Base-by-base conservation (phyloP, 2,888 invertebrate species). In the Nysson spinosus region DNA sequence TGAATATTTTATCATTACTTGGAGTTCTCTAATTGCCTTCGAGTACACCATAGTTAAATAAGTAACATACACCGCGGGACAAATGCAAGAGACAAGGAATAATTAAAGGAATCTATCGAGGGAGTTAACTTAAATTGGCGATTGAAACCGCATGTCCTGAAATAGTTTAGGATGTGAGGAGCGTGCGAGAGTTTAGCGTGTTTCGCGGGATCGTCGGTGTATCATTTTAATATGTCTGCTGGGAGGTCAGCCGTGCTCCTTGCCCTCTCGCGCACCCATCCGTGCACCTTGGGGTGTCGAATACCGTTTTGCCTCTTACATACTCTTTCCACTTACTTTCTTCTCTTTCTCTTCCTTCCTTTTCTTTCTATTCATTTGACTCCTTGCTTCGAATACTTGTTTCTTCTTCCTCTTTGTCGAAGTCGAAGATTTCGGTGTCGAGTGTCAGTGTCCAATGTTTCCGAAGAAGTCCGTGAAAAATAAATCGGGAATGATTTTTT, bases 161-260 rank as follows among this genome's bases (percentile, higher is more conserved):
- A 85, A 85, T 85, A 85, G 85, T 84, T 83, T 76, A 39, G 37
- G 63, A 61, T 70, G 28, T 35, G 54, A 63, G 54, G 32, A 51
- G 34, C 24, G 55, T 51, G 64, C 64, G 65, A 67, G 69, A 61
- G 69, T 72, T 62, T 66, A 57, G 65, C 44, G 65, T 39, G 60
- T 72, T 56, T 65, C 54, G 57, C 64, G 47, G 64, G 66, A 70
- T 78, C 61, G 65, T 37, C 66, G 50, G 75, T 76, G 78, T 74
- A 78, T 84, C 83, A 83, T 85, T 85, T 85, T 84, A 85, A 86
- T 85, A 82, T 79, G 83, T 85, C 85, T 83, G 83, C 81, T 78
- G 79, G 80, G 81, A 85, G 85, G 83, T 84, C 83, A 81, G 79
- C 83, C 84, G 85, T 84, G 80, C 77, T 73, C 63, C 71, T 78